Evolutionary conservation across 1,140 invertebrate genomes (phyloP).

Genomic region (Dreissena polymorpha): DNA sequence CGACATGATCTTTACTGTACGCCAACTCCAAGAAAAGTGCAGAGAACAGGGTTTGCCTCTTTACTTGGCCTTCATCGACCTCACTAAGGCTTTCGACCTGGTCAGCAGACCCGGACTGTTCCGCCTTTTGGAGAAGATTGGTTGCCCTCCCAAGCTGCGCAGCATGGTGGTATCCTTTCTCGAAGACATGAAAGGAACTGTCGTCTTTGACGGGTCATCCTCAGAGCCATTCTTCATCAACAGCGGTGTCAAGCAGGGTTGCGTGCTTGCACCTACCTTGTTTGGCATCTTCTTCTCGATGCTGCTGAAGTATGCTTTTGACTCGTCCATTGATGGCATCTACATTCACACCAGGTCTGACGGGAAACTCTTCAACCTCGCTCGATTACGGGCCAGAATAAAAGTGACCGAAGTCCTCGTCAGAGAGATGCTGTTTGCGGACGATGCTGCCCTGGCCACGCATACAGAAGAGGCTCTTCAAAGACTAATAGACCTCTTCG

Average conservation of each 20-base stretch:
- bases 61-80: conserved; percentile 60
- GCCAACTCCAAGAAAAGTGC: conserved; percentile 63
- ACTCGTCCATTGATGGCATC: conserved; percentile 28
- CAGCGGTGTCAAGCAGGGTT: conserved; percentile 15
- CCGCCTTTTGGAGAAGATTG: conserved; percentile 37
- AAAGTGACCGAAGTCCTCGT: conserved; percentile 53
- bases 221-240: not conserved
- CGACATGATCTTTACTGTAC: conserved; percentile 60
- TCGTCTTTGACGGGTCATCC: not conserved
- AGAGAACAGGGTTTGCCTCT: conserved; percentile 57
- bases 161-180: conserved; percentile 49
- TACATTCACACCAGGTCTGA: conserved; percentile 51
- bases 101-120: conserved; percentile 19
- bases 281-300: conserved; percentile 51
- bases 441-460: conserved; percentile 52
- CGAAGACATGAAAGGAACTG: conserved; percentile 19
- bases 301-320: conserved; percentile 22
- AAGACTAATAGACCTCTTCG: not conserved
- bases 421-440: conserved; percentile 60
- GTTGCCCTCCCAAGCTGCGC: conserved; percentile 54
- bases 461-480: conserved; percentile 51
- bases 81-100: conserved; percentile 57
- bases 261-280: conserved; percentile 18
- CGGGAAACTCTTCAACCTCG: conserved; percentile 54
- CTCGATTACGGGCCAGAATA: conserved; percentile 46